Conservation (phyloP, 2,888 invertebrate genomes). For the Caenorhabditis sp. region DNA sequence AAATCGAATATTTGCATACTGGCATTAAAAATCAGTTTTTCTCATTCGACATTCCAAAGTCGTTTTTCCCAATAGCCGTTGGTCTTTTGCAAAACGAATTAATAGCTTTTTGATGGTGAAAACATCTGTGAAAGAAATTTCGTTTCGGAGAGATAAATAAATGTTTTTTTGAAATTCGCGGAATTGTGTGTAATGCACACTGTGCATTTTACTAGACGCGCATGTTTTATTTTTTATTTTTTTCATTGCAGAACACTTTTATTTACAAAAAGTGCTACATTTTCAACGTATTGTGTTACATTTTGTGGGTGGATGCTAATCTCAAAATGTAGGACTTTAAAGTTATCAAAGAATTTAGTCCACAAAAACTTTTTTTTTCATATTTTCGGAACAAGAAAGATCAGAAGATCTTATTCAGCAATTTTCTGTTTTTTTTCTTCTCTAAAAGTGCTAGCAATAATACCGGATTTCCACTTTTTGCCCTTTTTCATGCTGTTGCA, state of each 20-base stretch:
- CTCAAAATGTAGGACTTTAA: no score
- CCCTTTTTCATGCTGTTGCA: not conserved
- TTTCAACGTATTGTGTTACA: not conserved
- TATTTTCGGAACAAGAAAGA: no score
- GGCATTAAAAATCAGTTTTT: not conserved
- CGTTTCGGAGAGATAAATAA: not conserved
- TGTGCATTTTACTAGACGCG: not conserved
- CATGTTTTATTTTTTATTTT: conserved; percentile 1
- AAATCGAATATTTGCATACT: conserved; percentile 5
- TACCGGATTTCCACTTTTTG: not conserved
- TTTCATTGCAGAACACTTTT: not conserved
- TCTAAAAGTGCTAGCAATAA: not conserved
- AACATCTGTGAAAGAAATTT: not conserved
- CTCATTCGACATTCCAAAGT: not conserved
- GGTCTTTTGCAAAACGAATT: not conserved
- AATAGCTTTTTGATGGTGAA: no score
- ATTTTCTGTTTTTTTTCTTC: not conserved
- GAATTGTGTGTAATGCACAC: not conserved
- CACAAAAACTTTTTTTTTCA: no score
- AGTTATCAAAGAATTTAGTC: no score
- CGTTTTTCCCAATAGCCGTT: not conserved
- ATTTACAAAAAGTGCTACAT: not conserved
- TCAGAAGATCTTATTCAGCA: not conserved
- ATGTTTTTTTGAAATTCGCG: not conserved
- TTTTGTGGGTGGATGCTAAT: no score